These are phyloP conservation scores for Cryptoleucopteryx plumbea DNA, from an alignment of 2,113 vertebrate genomes.

Conservation along the genomic window DNA sequence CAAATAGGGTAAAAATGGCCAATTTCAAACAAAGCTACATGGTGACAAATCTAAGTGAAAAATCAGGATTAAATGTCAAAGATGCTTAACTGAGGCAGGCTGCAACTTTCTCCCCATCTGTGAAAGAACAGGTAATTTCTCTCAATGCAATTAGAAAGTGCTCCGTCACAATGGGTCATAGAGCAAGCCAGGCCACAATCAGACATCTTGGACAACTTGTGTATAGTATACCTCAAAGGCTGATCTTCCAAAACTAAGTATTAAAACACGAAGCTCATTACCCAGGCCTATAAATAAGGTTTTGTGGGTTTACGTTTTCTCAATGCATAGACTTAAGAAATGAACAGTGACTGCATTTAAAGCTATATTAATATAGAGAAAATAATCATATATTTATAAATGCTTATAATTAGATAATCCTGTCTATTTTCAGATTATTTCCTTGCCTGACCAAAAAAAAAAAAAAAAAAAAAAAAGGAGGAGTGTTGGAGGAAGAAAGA, in stretches of 20 bases:
- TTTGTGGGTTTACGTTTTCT: not conserved
- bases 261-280: not conserved
- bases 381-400: not conserved
- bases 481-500: rapidly evolving
- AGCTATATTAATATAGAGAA: not conserved
- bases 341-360: not conserved
- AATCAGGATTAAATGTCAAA: constrained; percentile 70
- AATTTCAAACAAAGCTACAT: constrained; percentile 91
- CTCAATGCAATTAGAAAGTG: constrained; percentile 67
- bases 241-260: not conserved
- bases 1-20: constrained; percentile 79
- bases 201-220: constrained; percentile 70
- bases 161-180: constrained; percentile 82
- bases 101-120: constrained; percentile 75
- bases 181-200: constrained; percentile 71
- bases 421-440: not conserved
- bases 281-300: not conserved
- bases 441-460: not conserved
- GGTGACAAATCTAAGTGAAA: constrained; percentile 78
- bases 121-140: constrained; percentile 77
- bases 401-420: not conserved
- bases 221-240: constrained; percentile 76
- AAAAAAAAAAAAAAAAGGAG: not conserved
- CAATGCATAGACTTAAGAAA: not conserved
- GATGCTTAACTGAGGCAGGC: constrained; percentile 73